Evolutionary conservation across 2,113 vertebrate species (phyloP), one percentile per base, ranked within the genome.

Genomic region (Catharus fuscescens): DNA sequence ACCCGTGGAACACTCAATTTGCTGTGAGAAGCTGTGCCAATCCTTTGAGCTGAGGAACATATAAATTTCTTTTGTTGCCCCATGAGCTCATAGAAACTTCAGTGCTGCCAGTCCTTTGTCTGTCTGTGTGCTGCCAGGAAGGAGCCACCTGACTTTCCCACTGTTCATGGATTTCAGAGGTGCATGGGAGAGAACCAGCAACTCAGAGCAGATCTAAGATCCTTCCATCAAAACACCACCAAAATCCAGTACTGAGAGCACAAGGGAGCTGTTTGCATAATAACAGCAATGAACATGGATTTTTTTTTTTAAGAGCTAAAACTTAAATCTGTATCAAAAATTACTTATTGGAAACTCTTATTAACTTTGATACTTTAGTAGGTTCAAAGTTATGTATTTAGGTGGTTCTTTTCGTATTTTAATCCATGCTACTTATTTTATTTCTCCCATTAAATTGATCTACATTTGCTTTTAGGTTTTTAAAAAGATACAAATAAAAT

Each of bases 331-430:
- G 3, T 19, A 56, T 53, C 5, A n/a, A 48, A 80, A 47, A 52
- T 2, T 7, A 48, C 29, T 26, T 34, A 29, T 40, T 36, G 50
- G 11, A 72, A 83, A 64, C 17, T 66, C 14, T 38, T 15, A 26
- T 52, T 72, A 56, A 47, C 5, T 52, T 5, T 23, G 8, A 24
- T 23, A 31, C 2, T 57, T 34, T 44, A 70, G 10, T 26, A 73
- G n/a, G 45, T 61, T 9, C 4, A 65, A 74, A 69, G 31, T 42
- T 5, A 47, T 19, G 6, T 29, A 28, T 76, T 74, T 50, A 8
- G 64, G 21, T 0, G 34, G 0, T 0, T 10, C 47, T 77, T 81
- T 64, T 28, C 0, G 10, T 29, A 20, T 72, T 86, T 29, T 79
- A 40, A 60, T 73, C 12, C 7, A 23, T 34, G 8, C 8, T 44